Evolutionary conservation across 2,888 invertebrate species (phyloP).

Genomic region (Nomada lathburiana): DNA sequence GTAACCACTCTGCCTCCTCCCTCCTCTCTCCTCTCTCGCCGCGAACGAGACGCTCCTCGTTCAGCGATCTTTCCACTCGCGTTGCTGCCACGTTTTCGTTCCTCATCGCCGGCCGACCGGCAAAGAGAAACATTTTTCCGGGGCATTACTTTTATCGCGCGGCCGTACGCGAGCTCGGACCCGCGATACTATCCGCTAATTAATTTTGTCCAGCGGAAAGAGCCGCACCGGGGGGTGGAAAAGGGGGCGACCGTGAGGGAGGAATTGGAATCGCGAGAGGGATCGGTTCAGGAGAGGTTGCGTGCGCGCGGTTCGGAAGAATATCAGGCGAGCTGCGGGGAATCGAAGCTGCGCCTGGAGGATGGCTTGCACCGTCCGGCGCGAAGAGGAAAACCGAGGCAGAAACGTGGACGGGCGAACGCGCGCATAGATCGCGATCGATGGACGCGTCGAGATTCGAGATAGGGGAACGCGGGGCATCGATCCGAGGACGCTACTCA

Average conservation of each 20-base stretch:
- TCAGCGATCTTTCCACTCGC: constrained; percentile 37
- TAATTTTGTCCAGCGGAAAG: constrained; percentile 66
- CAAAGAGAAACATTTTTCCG: constrained; percentile 77
- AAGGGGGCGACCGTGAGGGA: constrained; percentile 9
- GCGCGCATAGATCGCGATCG: constrained; percentile 19
- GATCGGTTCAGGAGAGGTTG: too few species aligned
- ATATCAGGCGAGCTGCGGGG: constrained; percentile 41
- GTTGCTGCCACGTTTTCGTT: neutral
- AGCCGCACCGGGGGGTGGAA: neutral
- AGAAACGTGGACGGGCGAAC: neutral
- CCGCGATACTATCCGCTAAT: constrained; percentile 75
- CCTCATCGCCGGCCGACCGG: constrained; percentile 31
- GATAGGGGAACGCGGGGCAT: constrained; percentile 4
- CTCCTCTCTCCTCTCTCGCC: constrained; percentile 37
- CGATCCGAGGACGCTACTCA: constrained; percentile 28
- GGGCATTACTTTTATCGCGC: constrained; percentile 79
- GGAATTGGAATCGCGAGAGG: constrained; percentile 61
- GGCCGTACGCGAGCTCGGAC: constrained; percentile 68
- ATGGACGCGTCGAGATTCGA: constrained; percentile 20
- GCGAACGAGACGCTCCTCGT: constrained; percentile 24
- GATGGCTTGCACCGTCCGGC: too few species aligned
- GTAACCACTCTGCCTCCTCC: constrained; percentile 58
- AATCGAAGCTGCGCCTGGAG: neutral
- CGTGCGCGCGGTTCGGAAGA: constrained; percentile 48
- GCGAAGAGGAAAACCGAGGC: neutral